Conservation (phyloP, 2,888 invertebrate species). For the Mythimna vitellina region DNA sequence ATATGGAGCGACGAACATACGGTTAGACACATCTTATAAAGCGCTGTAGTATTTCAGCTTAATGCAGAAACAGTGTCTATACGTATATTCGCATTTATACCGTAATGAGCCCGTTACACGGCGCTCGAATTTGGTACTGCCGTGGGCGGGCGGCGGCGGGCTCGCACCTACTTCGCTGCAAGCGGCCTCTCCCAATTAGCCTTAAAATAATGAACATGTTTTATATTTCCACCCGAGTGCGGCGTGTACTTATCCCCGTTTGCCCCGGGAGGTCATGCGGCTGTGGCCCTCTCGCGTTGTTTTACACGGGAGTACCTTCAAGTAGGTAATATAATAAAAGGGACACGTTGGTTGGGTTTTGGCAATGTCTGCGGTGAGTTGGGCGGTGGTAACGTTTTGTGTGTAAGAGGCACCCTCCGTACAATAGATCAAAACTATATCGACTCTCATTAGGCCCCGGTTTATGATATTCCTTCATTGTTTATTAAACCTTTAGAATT, state of each 20-base stretch:
- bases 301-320: conserved; percentile 80
- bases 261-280: conserved; percentile 89
- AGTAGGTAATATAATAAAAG: conserved; percentile 79
- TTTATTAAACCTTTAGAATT: neutral
- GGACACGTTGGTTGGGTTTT: conserved; percentile 77
- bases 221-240: conserved; percentile 89
- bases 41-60: conserved; percentile 82
- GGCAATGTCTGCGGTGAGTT: conserved; percentile 68
- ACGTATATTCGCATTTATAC: conserved; percentile 79
- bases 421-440: conserved; percentile 68
- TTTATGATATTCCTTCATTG: neutral
- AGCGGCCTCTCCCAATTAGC: conserved; percentile 90
- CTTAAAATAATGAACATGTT: conserved; percentile 91
- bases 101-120: conserved; percentile 85
- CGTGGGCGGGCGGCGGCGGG: conserved; percentile 84
- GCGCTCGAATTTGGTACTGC: conserved; percentile 85
- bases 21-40: conserved; percentile 70
- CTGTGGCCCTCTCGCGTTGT: conserved; percentile 78
- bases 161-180: conserved; percentile 87
- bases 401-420: conserved; percentile 71
- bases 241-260: conserved; percentile 87
- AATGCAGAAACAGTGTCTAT: conserved; percentile 88
- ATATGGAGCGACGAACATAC: conserved; percentile 49
- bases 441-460: conserved; percentile 56
- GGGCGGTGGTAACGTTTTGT: conserved; percentile 70